phyloP scores from a whole-genome alignment of 2,888 invertebrate genomes.

The Cerceris ruficornis region DNA sequence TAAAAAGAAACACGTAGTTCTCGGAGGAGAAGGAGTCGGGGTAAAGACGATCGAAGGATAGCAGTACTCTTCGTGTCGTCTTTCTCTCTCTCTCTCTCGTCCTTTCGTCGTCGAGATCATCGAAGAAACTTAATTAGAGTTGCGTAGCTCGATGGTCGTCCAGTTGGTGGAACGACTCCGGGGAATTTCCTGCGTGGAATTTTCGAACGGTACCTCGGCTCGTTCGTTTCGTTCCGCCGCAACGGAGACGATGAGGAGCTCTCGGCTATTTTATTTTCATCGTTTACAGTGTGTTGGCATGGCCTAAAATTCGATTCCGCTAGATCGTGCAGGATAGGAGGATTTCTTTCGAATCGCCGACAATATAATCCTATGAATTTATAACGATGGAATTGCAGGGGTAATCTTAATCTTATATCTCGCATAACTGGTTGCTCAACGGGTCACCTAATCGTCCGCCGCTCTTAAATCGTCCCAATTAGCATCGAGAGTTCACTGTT shows the following conservation, averaged over 20 bases:
- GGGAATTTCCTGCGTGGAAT: slow-evolving; percentile 69
- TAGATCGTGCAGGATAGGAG: slow-evolving; percentile 28
- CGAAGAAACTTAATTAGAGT: slow-evolving; percentile 47
- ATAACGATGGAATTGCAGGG: too few relatives aligned
- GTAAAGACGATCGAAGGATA: neutral
- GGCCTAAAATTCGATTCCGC: slow-evolving; percentile 45
- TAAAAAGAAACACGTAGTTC: neutral
- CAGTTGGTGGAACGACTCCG: slow-evolving; percentile 48
- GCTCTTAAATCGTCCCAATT: slow-evolving; percentile 24
- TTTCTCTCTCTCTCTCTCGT: neutral
- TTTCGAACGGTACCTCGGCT: slow-evolving; percentile 75
- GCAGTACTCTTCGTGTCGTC: neutral
- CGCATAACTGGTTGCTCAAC: neutral
- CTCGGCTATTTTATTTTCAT: slow-evolving; percentile 20
- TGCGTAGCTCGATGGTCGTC: slow-evolving; percentile 32
- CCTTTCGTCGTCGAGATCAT: slow-evolving; percentile 12
- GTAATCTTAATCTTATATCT: neutral
- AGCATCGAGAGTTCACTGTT: slow-evolving; percentile 26
- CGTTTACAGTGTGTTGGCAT: neutral
- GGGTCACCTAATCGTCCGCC: neutral
- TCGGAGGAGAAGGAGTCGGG: neutral
- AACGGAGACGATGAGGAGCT: slow-evolving; percentile 39
- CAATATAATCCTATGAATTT: too few relatives aligned
- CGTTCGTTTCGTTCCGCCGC: slow-evolving; percentile 63
- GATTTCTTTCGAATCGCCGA: slow-evolving; percentile 12